Base-by-base conservation (phyloP, 2,888 invertebrate genomes). In the Slavum lentiscoides region DNA sequence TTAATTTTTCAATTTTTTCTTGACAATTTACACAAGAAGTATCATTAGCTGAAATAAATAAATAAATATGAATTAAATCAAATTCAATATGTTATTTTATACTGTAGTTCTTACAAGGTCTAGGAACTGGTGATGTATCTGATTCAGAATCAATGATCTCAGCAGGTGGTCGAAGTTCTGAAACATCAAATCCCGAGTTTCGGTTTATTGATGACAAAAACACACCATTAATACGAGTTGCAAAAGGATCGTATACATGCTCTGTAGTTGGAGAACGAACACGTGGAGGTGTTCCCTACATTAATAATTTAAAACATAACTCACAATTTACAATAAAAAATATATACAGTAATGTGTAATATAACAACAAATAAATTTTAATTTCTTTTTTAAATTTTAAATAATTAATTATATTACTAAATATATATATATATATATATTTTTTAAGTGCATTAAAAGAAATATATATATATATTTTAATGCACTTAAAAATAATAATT, bases 211-310 rank as follows among this genome's bases (percentile, higher is more conserved):
- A 23, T n/a, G 72, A 43, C 15, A 66, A 19, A 58, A 55, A 19
- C 17, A 37, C 49, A 58, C 64, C 58, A 80, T 80, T 64, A 55
- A 58, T 21, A n/a, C 15, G 64, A 72, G 64, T 11, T 19, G 19
- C 8, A 66, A 72, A 64, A 39, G 69, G 62, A 43, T 39, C 21
- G 23, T 9, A 53, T 23, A 72, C 8, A 39, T 49, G 11, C 30
- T 62, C 55, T 64, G 5, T 43, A 58, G 17, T 64, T 55, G 80
- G 80, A 21, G 80, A 72, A 43, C 4, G 66, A n/a, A 58, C 2
- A 55, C 43, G 64, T 72, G 80, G 80, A 43, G 80, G 80, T 15
- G 80, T 72, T 64, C 43, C 72, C 75, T 76, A 76, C 9, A 76
- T 49, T 30, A 66, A 58, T 39, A 75, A 17, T 39, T 70, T 15